A percentile compares a stretch with the other conserved stretches of the same genome.
phyloP scores from a whole-genome alignment of 2,797 vertebrate genomes.

The Anniella stebbinsi region DNA sequence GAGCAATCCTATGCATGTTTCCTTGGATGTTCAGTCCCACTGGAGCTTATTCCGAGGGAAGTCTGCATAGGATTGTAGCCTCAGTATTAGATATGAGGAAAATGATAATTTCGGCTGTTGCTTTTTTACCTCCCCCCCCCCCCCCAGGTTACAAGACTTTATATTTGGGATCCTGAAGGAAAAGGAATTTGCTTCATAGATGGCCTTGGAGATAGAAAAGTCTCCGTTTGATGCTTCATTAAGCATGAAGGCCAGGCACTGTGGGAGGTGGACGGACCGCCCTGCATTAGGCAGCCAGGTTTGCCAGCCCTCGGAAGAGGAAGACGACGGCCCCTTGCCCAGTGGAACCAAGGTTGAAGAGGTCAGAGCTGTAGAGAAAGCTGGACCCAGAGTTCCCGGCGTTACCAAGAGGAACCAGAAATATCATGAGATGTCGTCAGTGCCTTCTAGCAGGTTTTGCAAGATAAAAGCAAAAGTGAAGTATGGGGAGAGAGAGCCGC shows the following conservation, averaged over 20 bases:
- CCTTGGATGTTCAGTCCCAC: not conserved
- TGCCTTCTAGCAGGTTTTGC: constrained; percentile 68
- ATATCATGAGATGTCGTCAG: constrained; percentile 67
- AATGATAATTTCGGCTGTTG: rapidly evolving
- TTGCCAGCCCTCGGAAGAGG: not conserved
- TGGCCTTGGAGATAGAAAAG: constrained; percentile 78
- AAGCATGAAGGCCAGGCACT: constrained; percentile 54
- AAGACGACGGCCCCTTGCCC: constrained; percentile 23
- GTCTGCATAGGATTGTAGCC: no score
- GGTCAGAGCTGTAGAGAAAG: not conserved
- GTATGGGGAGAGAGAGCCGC: constrained; percentile 69
- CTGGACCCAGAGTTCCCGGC: not conserved
- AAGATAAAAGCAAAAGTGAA: constrained; percentile 60
- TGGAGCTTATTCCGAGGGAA: not conserved
- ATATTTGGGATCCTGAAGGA: not conserved
- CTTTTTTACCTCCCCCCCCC: not conserved
- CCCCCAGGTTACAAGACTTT: constrained; percentile 32
- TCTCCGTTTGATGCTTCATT: constrained; percentile 54
- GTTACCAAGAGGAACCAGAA: constrained; percentile 37
- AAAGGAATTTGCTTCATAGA: constrained; percentile 26
- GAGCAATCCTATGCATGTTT: not conserved
- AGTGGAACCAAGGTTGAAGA: not conserved
- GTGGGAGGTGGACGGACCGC: constrained; percentile 47
- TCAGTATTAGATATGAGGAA: rapidly evolving
- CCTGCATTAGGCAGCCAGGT: constrained; percentile 33